phyloP scores from a whole-genome alignment of 2,797 vertebrate species.

The Petrocephalus schoutedeni region DNA sequence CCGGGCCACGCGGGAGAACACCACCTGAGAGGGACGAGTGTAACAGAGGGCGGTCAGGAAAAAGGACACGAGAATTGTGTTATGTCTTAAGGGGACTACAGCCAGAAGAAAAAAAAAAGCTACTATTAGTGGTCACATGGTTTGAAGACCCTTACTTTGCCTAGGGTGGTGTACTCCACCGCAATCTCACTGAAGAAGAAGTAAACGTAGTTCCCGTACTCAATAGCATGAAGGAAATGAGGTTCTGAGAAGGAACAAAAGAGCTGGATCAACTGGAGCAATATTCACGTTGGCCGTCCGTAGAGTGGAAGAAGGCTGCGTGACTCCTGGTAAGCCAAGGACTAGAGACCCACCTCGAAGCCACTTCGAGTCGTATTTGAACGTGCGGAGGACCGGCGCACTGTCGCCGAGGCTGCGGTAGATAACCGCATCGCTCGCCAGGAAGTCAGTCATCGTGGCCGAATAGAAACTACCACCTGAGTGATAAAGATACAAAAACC shows the following conservation, averaged over 20 bases:
- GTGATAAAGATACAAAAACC: not conserved
- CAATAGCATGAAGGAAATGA: constrained; percentile 83
- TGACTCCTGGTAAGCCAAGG: not conserved
- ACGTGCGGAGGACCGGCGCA: constrained; percentile 74
- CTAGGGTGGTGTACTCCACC: constrained; percentile 82
- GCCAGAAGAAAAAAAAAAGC: not conserved
- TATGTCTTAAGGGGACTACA: not conserved
- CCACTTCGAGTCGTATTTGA: constrained; percentile 95
- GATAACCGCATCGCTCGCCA: constrained; percentile 86
- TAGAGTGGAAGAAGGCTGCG: not conserved
- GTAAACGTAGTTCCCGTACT: constrained; percentile 85
- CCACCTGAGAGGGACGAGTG: constrained; percentile 61
- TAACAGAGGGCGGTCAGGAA: not conserved
- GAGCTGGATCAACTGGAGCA: constrained; percentile 4
- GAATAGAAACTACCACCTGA: constrained; percentile 87
- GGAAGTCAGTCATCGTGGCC: constrained; percentile 86
- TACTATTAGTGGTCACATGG: not conserved
- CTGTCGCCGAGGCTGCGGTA: constrained; percentile 88
- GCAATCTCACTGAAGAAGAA: constrained; percentile 95
- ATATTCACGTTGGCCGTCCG: not conserved
- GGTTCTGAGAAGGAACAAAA: constrained; percentile 66
- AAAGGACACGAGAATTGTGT: not conserved
- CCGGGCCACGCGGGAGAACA: constrained; percentile 83
- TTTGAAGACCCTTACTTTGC: constrained; percentile 68
- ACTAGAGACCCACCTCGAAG: constrained; percentile 71